Conservation (phyloP, 2,888 invertebrate species). For the Luffia ferchaultella region DNA sequence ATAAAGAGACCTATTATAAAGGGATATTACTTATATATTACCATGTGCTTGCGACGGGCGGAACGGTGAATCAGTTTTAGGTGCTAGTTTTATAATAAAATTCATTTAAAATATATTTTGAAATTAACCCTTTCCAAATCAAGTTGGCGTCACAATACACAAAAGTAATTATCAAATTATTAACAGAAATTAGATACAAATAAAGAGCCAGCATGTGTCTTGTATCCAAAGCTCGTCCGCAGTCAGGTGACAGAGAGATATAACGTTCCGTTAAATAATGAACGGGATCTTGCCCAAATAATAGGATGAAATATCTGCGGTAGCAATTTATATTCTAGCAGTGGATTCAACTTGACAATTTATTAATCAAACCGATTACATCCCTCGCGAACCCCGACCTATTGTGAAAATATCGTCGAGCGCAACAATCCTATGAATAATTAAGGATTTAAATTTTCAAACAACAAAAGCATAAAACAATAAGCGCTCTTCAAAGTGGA, state of each 20-base stretch:
- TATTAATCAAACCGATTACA: slow-evolving; percentile 67
- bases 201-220: background rate
- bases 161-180: background rate
- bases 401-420: slow-evolving; percentile 63
- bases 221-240: slow-evolving; percentile 25
- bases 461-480: slow-evolving; percentile 63
- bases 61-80: too few species aligned
- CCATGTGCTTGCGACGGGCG: too few species aligned
- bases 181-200: background rate
- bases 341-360: slow-evolving; percentile 66
- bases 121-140: too few species aligned
- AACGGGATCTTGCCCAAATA: slow-evolving; percentile 50
- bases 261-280: slow-evolving; percentile 64
- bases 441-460: slow-evolving; percentile 64
- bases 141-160: too few species aligned
- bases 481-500: slow-evolving; percentile 57
- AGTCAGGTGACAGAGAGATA: slow-evolving; percentile 63
- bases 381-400: slow-evolving; percentile 50
- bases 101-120: too few species aligned
- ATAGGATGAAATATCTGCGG: slow-evolving; percentile 63
- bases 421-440: slow-evolving; percentile 65
- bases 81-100: too few species aligned
- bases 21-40: too few species aligned
- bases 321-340: slow-evolving; percentile 62
- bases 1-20: too few species aligned